These are phyloP conservation scores for Drosophila hamatofila DNA, from an alignment of 2,888 invertebrate genomes.

Conservation along the genomic window DNA sequence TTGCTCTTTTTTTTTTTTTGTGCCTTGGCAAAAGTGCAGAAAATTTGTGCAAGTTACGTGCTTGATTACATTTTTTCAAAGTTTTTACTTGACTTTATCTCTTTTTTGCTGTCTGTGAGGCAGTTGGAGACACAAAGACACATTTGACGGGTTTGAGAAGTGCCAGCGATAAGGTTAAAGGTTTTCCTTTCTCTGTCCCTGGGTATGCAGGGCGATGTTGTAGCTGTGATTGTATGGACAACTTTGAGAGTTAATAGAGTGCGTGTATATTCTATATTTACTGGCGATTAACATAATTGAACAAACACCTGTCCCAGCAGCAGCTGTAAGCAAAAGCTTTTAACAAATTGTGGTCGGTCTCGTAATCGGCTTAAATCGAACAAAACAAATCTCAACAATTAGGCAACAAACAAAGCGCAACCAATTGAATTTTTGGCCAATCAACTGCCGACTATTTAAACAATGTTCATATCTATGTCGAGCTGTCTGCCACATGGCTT, in stretches of 20 bases:
- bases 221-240: neutral
- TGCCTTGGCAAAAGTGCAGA: constrained; percentile 74
- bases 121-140: constrained; percentile 7
- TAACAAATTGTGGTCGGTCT: constrained; percentile 67
- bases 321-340: constrained; percentile 54
- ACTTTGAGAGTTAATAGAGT: neutral
- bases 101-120: constrained; percentile 17
- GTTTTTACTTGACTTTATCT: constrained; percentile 48
- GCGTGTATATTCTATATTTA: constrained; percentile 12
- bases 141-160: constrained; percentile 49
- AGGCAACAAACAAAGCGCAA: constrained; percentile 50
- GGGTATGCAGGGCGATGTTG: neutral
- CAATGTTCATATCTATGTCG: constrained; percentile 19
- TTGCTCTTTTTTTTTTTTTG: constrained; percentile 29
- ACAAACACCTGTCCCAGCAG: constrained; percentile 58
- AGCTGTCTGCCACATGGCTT: constrained; percentile 18
- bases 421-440: constrained; percentile 40
- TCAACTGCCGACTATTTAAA: constrained; percentile 30
- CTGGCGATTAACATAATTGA: constrained; percentile 66
- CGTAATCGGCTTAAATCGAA: constrained; percentile 75
- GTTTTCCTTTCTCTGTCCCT: constrained; percentile 3
- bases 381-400: constrained; percentile 70
- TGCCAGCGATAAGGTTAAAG: constrained; percentile 58
- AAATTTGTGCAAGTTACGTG: constrained; percentile 80
- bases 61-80: constrained; percentile 77